phyloP scores from a whole-genome alignment of 1,140 invertebrate species.

The Drosophila insularis region DNA sequence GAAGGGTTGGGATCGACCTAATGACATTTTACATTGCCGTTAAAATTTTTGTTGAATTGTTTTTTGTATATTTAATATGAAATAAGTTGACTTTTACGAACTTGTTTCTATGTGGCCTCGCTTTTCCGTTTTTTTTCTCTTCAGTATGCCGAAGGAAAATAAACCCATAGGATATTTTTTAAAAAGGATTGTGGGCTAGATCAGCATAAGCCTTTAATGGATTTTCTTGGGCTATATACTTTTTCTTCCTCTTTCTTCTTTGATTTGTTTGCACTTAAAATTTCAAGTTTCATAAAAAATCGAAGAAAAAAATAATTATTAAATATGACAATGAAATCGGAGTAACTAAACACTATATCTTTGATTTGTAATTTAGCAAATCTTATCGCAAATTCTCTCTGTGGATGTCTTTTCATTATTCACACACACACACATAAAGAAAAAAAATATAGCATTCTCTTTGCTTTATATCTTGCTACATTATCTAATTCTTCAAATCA shows the following conservation, averaged over 20 bases:
- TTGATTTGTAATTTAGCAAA: too few species aligned
- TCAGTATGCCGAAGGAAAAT: neutral
- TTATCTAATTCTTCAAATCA: neutral
- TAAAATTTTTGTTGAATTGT: too few species aligned
- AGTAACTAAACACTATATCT: neutral
- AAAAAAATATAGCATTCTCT: too few species aligned
- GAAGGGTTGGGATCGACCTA: constrained; percentile 14
- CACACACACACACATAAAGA: too few species aligned
- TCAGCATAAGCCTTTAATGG: neutral
- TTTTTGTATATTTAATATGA: neutral
- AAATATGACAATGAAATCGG: neutral
- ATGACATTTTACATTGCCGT: constrained; percentile 4
- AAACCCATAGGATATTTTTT: constrained; percentile 33
- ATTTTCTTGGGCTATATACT: neutral
- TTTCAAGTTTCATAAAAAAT: neutral
- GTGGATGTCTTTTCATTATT: too few species aligned
- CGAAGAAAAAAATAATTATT: neutral
- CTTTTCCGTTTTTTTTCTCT: constrained; percentile 46
- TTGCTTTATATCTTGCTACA: neutral
- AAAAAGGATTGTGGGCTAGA: neutral
- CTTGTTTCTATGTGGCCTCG: constrained; percentile 38
- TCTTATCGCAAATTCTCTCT: too few species aligned
- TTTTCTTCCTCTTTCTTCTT: neutral
- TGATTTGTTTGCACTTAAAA: neutral
- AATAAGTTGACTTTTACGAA: constrained; percentile 26